Evolutionary conservation across 30 jellyfish, hydroid and myxozoan genomes (phyloP), one percentile per base, ranked within the genome.

Genomic region (Cassiopea andromeda): DNA sequence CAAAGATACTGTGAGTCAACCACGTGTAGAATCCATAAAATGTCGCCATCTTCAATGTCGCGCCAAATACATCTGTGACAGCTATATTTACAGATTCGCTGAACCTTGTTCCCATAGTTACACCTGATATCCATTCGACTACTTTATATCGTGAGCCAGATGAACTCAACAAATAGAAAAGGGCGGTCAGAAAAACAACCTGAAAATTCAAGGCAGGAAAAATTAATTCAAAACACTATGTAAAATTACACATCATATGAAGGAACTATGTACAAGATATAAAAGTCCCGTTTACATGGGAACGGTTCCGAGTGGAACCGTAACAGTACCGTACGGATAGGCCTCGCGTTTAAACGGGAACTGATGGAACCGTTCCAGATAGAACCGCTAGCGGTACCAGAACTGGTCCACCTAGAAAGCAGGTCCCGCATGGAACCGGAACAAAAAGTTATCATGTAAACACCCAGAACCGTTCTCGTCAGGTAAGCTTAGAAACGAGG

Each of bases 1-100:
- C 97, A 81, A 95, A 82, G 8, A 95, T 78, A 77, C 96, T 90
- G 85, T 95, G 99, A 7, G 98, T 95, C 78, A 84, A 57, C 99
- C 99, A 95, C 80, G 98, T 91, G 93, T 95, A 95, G 73, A 91
- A 79, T 58, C 99, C 99, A 83, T 95, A 95, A 83, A 95, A 95
- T 12, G 89, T 81, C 15, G 98, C 98, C 99, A 95, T 95, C 80
- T 95, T 95, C 15, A 95, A 84, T 43, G 99, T 90, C 19, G 99
- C 99, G 7, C 99, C 99, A 91, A 95, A 95, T 10, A 95, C 98
- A 77, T 91, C 99, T 38, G 92, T 88, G 27, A 95, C 92, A 67
- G 99, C 98, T 77, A 70, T 77, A 80, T 91, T 85, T 10, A 95
- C 95, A 48, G 98, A 91, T 74, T 95, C 98, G 9, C 98, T 98